Evolutionary conservation across 2,113 vertebrate genomes (phyloP).

Genomic region (Malurus alboscapulatus): DNA sequence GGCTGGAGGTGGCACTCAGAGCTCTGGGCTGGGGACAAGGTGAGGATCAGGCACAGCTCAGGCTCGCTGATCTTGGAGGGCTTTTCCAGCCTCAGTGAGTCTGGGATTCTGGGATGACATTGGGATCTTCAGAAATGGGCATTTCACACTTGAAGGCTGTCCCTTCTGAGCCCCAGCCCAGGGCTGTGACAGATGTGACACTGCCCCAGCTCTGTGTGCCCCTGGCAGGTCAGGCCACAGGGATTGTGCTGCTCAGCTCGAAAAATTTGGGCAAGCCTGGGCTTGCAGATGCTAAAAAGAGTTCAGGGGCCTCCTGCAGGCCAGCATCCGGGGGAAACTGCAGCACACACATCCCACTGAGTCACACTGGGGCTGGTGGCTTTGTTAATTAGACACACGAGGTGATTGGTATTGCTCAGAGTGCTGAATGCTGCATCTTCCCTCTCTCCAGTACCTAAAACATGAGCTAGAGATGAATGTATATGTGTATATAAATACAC

Average conservation of each 20-base stretch:
- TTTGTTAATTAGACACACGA: neutral
- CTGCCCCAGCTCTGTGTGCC: neutral
- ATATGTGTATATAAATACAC: neutral
- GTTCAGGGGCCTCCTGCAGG: neutral
- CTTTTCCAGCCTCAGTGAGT: neutral
- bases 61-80: neutral
- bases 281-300: neutral
- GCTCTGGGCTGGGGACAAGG: neutral
- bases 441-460: neutral
- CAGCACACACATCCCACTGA: neutral
- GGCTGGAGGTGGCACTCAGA: accelerated
- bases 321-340: neutral
- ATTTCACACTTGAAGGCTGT: accelerated
- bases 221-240: neutral
- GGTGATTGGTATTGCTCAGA: neutral
- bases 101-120: neutral
- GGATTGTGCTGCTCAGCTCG: neutral
- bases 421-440: neutral
- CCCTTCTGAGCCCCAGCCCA: neutral
- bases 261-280: neutral
- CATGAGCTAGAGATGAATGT: neutral
- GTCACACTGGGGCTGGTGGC: neutral
- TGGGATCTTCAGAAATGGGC: accelerated
- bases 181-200: accelerated
- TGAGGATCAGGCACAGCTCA: accelerated